Conservation (phyloP, 2,797 vertebrate genomes). For the Cyclopterus lumpus region DNA sequence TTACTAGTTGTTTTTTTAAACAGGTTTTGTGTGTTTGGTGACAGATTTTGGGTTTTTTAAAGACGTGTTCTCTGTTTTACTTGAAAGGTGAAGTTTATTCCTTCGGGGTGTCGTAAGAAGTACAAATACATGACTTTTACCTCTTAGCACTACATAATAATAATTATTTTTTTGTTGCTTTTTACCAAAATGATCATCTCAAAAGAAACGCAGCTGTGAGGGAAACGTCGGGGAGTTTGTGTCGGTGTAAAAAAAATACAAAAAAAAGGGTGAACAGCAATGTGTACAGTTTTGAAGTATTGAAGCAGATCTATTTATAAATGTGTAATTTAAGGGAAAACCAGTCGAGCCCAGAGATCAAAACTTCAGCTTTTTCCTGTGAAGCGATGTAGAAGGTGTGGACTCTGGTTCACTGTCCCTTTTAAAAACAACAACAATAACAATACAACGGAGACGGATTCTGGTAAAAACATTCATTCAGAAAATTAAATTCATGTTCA, state of each 20-base stretch:
- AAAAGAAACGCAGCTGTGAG: conserved; percentile 18
- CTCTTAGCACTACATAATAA: conserved; percentile 56
- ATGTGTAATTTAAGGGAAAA: conserved; percentile 45
- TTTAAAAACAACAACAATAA: too few species aligned
- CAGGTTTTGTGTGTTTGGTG: conserved; percentile 63
- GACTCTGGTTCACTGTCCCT: conserved; percentile 18
- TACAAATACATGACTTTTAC: conserved; percentile 41
- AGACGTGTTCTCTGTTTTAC: conserved; percentile 62
- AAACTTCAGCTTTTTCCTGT: not conserved
- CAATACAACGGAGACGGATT: too few species aligned
- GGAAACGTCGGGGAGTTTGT: conserved; percentile 5
- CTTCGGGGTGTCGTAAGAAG: conserved; percentile 39
- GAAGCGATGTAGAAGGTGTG: not conserved
- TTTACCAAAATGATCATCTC: conserved; percentile 53
- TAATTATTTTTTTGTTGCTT: conserved; percentile 38
- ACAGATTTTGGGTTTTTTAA: conserved; percentile 69
- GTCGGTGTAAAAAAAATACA: conserved; percentile 18
- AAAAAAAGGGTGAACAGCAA: conserved; percentile 29
- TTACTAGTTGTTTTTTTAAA: conserved; percentile 64
- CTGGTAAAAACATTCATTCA: too few species aligned
- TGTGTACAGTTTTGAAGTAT: conserved; percentile 75
- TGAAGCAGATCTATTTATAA: conserved; percentile 74
- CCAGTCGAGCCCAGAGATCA: not conserved
- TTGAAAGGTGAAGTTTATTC: conserved; percentile 71
- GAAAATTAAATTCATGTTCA: too few species aligned